Evolutionary conservation across 2,888 invertebrate species (phyloP).

Genomic region (Drosophila anceps): DNA sequence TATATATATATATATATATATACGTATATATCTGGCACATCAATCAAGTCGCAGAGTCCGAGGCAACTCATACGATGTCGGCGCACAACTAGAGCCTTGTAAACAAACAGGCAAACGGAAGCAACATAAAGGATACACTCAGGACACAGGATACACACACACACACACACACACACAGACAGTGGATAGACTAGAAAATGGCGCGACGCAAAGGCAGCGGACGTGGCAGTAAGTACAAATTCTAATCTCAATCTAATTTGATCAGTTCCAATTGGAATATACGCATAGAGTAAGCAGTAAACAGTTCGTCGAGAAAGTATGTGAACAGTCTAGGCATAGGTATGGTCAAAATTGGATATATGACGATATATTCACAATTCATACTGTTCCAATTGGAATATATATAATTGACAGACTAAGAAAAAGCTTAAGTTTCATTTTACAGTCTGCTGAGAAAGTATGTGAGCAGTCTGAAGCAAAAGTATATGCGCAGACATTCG

Average conservation of each 20-base stretch:
- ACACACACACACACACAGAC: neutral
- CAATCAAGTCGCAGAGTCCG: slow-evolving; percentile 51
- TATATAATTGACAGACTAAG: neutral
- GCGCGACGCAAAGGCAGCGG: slow-evolving; percentile 82
- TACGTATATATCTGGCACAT: slow-evolving; percentile 37
- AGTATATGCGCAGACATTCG: neutral
- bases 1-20: slow-evolving; percentile 4
- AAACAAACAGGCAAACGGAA: slow-evolving; percentile 16
- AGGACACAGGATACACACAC: slow-evolving; percentile 19
- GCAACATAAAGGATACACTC: slow-evolving; percentile 25
- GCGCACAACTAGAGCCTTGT: slow-evolving; percentile 29
- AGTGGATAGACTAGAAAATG: slow-evolving; percentile 49
- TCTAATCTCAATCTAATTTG: neutral
- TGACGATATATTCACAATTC: neutral
- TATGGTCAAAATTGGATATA: neutral
- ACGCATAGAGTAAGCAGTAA: too few relatives aligned
- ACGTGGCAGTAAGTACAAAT: slow-evolving; percentile 80
- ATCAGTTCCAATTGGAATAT: neutral
- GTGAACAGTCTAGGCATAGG: neutral
- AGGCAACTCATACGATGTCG: slow-evolving; percentile 4
- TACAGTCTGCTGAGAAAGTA: neutral
- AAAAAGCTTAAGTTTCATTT: neutral
- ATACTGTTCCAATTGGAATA: neutral
- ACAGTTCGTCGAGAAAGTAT: neutral
- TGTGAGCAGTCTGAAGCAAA: neutral